Evolutionary conservation across 2,888 invertebrate species (phyloP), one percentile per base, ranked within the genome.

Genomic region (Eupelmus urozonus): DNA sequence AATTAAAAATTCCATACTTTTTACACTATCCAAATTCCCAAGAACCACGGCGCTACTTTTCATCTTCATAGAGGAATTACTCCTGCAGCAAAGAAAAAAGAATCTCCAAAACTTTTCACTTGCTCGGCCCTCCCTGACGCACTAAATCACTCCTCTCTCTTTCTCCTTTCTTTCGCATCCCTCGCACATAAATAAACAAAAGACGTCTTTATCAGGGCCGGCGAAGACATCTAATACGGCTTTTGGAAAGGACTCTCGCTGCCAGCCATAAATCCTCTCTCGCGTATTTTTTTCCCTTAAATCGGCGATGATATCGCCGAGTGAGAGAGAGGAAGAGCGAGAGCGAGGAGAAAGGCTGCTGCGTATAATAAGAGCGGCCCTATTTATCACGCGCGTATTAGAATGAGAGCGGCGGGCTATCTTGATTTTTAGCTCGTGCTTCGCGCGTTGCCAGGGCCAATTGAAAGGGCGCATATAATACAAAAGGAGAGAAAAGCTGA

Each of bases 361-460:
- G 86, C 85, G 87, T 85, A 87, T 87, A 87, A 87, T 86, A 85
- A 87, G 84, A 84, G 86, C 84, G 83, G 84, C 82, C 80, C 82
- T 77, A 80, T 81, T 80, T 79, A 66, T 78, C 79, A 80, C 25
- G 62, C 25, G 45, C 16, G 74, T 51, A 62, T 67, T 51, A 60
- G 75, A 75, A 75, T 49, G n/a, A 51, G 59, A 66, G 55, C 13
- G 20, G 18, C 3, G 53, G 4, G 53, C 34, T 76, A 76, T 76
- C 76, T 62, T 55, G 76, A 76, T 69, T 70, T 75, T 75, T 71
- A 29, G n/a, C 40, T 20, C 42, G 42, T 4, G 2, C 9, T 18
- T 13, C 40, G n/a, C 29, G 23, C 23, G n/a, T 25, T 34, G 29
- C 27, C 16, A 16, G 18, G 65, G 5, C 5, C 34, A 34, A 34